Base-by-base conservation (phyloP, 2,113 vertebrate species). In the Phoenicopterus ruber region DNA sequence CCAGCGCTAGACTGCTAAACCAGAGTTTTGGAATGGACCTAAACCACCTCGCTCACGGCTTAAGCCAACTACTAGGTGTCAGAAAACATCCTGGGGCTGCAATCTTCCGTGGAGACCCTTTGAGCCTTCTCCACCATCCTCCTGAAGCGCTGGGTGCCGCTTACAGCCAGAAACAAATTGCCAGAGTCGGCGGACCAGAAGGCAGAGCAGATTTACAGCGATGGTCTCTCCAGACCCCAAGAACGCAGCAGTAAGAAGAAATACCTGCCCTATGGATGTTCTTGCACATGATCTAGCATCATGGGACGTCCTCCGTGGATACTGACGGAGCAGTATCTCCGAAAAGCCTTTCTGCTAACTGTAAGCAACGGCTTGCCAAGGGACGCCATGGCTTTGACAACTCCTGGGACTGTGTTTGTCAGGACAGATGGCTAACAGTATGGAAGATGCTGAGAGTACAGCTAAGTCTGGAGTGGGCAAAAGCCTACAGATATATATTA, bases 271-370 rank as follows among this genome's bases (percentile, higher is more conserved):
- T 22, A 0, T 20, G 15, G 32, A 59, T 54, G 57, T 36, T 72
- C 74, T 55, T 20, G 16, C 52, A 7, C 25, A 38, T 5, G 17
- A 31, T 3, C 13, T 50, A 63, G 36, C 78, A 71, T 1, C 61
- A 11, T 2, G 0, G 76, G 32, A 62, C 74, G 82, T 6, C 46
- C 46, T 49, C 6, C 0, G 0, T 7, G 49, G 38, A 22, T 21
- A 81, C 7, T 0, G 0, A 63, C 52, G 74, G n/a, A n/a, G n/a
- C n/a, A n/a, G n/a, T n/a, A n/a, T n/a, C n/a, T n/a, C n/a, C 24
- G 10, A 50, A 36, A 10, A 79, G 67, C 4, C 61, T 22, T 67
- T 38, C 91, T 79, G 73, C 36, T 78, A 52, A 36, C 31, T 3
- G 22, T 4, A 26, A 71, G 42, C 34, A 26, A 28, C 32, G 50